Percentiles rank a stretch among this genome's conserved stretches.
Conservation (phyloP, 1,140 invertebrate genomes). For the Drosophila baimaii region DNA sequence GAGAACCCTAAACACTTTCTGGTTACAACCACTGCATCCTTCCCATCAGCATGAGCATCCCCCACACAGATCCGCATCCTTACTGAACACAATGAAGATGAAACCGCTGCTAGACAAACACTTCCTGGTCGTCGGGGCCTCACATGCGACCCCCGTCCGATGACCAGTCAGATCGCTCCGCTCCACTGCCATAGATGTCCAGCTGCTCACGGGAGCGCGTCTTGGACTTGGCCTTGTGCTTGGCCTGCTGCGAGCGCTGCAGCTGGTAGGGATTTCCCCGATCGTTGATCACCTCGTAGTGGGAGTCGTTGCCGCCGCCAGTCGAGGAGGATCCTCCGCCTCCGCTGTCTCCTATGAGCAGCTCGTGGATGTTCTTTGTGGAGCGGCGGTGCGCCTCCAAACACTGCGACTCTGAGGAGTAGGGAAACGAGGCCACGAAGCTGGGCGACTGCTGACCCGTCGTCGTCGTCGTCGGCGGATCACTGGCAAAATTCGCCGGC, state of each 20-base stretch:
- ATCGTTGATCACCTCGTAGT: conserved; percentile 72
- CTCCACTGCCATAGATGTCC: conserved; percentile 58
- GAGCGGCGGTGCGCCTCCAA: conserved; percentile 81
- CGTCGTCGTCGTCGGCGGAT: conserved; percentile 45
- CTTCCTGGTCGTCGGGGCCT: conserved; percentile 53
- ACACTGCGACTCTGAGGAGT: conserved; percentile 82
- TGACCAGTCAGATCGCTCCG: conserved; percentile 66
- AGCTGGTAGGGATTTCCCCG: conserved; percentile 51
- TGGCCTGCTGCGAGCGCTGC: conserved; percentile 55
- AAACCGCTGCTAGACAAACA: conserved; percentile 68
- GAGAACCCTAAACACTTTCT: conserved; percentile 16
- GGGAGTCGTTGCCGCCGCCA: conserved; percentile 24
- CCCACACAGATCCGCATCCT: conserved; percentile 16
- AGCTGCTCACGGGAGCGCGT: conserved; percentile 66
- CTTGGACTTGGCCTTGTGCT: conserved; percentile 67
- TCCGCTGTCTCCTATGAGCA: conserved; percentile 84
- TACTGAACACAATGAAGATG: conserved; percentile 36
- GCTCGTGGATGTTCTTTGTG: conserved; percentile 80
- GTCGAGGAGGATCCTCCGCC: conserved; percentile 17
- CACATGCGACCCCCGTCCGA: conserved; percentile 75
- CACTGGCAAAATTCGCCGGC: conserved; percentile 70
- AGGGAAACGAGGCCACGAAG: conserved; percentile 80
- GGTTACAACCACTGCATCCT: too few relatives aligned
- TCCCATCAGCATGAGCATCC: background rate
- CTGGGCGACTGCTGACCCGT: conserved; percentile 54